Conservation (phyloP, 2,113 vertebrate genomes). For the Sturnira hondurensis region DNA sequence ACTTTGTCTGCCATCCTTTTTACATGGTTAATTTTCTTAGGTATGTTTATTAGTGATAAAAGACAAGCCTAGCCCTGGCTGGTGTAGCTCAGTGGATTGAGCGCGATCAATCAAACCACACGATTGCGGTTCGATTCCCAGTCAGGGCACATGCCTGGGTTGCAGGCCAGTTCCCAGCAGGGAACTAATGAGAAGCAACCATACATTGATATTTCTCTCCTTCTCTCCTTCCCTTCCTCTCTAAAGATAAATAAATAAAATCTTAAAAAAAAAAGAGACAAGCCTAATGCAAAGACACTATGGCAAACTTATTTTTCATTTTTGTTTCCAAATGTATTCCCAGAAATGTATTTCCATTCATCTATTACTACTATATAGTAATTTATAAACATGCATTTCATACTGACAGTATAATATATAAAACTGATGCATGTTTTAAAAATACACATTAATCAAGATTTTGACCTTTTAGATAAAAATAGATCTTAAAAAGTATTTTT, state of each 20-base stretch:
- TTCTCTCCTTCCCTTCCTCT: too few relatives aligned
- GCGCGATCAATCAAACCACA: too few relatives aligned
- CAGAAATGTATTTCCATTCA: background rate
- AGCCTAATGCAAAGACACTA: background rate
- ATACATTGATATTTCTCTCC: too few relatives aligned
- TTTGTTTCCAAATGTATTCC: background rate
- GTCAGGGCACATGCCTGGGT: too few relatives aligned
- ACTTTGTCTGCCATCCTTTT: background rate
- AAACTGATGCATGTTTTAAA: conserved; percentile 10
- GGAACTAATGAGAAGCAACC: too few relatives aligned
- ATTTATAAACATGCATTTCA: conserved; percentile 20
- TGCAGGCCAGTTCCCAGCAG: too few relatives aligned
- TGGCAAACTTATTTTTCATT: background rate
- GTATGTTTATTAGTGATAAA: conserved; percentile 7
- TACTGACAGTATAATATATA: background rate
- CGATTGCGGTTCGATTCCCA: too few relatives aligned
- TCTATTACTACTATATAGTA: background rate
- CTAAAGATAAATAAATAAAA: too few relatives aligned
- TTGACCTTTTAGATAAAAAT: conserved; percentile 33
- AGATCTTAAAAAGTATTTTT: background rate
- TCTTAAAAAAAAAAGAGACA: too few relatives aligned
- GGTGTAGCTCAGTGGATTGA: too few relatives aligned
- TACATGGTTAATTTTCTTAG: background rate
- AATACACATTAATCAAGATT: conserved; percentile 29
- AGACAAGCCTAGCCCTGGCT: background rate